phyloP scores from a whole-genome alignment of 2,113 vertebrate species.

The Phoxinus phoxinus region DNA sequence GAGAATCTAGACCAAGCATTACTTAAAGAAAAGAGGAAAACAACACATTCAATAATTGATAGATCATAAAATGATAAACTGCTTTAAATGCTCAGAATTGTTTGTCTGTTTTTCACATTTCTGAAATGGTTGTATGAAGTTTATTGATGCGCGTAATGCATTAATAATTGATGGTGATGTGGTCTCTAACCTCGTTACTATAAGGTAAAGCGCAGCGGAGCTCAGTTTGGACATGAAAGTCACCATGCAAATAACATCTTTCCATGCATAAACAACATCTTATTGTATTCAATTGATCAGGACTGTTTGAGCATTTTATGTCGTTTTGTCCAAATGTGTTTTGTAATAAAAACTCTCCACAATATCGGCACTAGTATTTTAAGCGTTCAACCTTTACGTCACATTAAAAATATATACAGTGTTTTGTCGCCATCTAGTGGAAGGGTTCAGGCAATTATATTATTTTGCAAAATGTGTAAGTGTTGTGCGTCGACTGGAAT shows the following conservation, averaged over 20 bases:
- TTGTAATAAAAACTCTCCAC: too few relatives aligned
- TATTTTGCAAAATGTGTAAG: neutral
- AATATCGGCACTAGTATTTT: too few relatives aligned
- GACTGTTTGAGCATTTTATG: neutral
- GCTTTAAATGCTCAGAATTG: neutral
- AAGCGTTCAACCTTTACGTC: neutral
- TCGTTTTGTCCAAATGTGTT: neutral
- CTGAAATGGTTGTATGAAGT: neutral
- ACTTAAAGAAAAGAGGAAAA: neutral
- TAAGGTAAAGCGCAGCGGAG: neutral
- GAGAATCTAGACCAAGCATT: neutral
- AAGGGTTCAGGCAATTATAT: neutral
- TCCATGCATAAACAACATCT: neutral
- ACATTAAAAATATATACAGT: neutral
- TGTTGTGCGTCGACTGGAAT: neutral
- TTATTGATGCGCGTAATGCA: neutral
- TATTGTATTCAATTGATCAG: neutral
- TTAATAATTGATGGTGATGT: conserved; percentile 21
- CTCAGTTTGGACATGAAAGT: neutral
- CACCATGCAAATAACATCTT: neutral
- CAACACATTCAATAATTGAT: conserved; percentile 24
- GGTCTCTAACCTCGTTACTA: conserved; percentile 17
- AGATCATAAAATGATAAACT: neutral
- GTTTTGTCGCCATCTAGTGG: conserved; percentile 54
- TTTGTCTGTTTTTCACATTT: neutral